These are phyloP conservation scores for Podabrus alpinus DNA, from an alignment of 2,888 invertebrate genomes.

Conservation along the genomic window DNA sequence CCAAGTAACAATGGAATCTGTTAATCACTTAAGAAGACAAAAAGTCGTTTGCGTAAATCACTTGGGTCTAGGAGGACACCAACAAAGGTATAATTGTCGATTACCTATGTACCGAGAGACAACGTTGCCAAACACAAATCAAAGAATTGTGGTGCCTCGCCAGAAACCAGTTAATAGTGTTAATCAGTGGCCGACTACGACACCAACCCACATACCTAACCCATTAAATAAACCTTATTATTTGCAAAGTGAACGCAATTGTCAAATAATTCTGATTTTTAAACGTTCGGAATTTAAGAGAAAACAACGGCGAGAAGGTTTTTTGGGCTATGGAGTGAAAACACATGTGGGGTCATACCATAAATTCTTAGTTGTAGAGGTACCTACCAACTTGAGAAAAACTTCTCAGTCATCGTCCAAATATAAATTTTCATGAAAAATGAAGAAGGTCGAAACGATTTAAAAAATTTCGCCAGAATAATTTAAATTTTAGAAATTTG, in stretches of 20 bases:
- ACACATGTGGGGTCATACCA: neutral
- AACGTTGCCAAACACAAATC: neutral
- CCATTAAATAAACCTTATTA: neutral
- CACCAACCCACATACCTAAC: neutral
- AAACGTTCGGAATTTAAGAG: neutral
- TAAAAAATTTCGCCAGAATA: neutral
- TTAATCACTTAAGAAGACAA: neutral
- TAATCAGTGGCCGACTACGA: neutral
- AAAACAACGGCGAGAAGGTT: neutral
- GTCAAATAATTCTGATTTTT: neutral
- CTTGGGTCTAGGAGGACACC: neutral
- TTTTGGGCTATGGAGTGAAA: neutral
- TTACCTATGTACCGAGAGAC: neutral
- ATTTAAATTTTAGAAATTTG: no score
- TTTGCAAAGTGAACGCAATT: slow-evolving; percentile 4
- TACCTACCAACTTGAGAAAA: neutral
- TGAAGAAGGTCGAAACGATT: neutral
- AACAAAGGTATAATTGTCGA: neutral
- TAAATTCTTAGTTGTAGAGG: neutral
- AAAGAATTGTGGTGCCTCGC: neutral
- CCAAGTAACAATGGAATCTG: neutral
- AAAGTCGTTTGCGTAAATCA: neutral
- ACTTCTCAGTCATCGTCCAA: neutral
- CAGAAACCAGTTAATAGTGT: neutral
- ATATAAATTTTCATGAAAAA: neutral